A percentile compares a stretch with the other conserved stretches of the same genome.
Evolutionary conservation across 2,888 invertebrate species (phyloP).

Genomic region (Xanthorhoe designata): DNA sequence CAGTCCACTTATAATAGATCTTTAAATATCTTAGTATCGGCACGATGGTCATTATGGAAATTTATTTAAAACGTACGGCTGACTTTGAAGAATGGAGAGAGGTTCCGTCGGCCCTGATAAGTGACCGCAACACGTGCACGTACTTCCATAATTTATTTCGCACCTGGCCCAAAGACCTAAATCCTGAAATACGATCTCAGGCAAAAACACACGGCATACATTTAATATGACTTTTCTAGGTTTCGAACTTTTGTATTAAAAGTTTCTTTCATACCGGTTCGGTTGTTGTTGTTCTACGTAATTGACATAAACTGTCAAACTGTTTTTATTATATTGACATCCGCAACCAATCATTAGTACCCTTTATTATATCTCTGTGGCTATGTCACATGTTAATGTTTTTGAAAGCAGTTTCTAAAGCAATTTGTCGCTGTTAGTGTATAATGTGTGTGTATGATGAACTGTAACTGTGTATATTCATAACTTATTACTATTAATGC

Average conservation of each 20-base stretch:
- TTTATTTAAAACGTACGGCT: constrained; percentile 45
- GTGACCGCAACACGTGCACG: constrained; percentile 38
- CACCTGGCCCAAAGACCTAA: constrained; percentile 28
- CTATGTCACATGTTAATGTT: too few relatives aligned
- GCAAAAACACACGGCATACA: constrained; percentile 7
- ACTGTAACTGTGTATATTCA: too few relatives aligned
- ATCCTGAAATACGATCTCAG: constrained; percentile 15
- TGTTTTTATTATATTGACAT: too few relatives aligned
- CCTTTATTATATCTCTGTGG: too few relatives aligned
- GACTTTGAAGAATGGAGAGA: constrained; percentile 47
- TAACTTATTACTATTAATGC: too few relatives aligned
- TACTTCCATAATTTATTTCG: constrained; percentile 37
- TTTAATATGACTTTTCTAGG: background rate
- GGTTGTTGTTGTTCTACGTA: too few relatives aligned
- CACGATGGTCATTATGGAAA: constrained; percentile 43
- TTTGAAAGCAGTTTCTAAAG: too few relatives aligned
- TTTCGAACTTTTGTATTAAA: background rate
- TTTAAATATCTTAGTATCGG: constrained; percentile 34
- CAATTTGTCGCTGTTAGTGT: too few relatives aligned
- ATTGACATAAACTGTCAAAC: too few relatives aligned
- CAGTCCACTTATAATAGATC: constrained; percentile 23
- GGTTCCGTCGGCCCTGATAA: constrained; percentile 41
- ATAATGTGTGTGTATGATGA: too few relatives aligned
- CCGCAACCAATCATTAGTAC: too few relatives aligned
- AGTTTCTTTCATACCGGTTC: background rate